These are phyloP conservation scores for Crenuchus spilurus DNA, from an alignment of 2,797 vertebrate genomes.

Conservation along the genomic window DNA sequence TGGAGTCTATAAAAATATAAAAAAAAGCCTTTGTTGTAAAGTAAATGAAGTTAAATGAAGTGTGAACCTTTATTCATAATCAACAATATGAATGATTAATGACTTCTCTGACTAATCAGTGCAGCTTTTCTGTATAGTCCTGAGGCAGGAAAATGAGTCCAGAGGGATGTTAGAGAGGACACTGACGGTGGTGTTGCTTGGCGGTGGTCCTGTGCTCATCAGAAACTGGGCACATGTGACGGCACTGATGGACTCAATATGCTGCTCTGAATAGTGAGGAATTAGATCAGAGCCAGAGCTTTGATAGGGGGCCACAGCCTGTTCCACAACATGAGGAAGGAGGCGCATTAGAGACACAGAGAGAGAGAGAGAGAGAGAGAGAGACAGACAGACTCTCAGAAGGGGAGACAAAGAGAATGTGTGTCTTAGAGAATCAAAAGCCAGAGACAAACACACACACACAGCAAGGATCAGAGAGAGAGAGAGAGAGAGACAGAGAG, in stretches of 20 bases:
- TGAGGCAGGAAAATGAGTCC: too few species aligned
- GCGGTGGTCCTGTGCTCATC: conserved; percentile 13
- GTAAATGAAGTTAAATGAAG: too few species aligned
- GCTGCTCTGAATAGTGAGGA: conserved; percentile 37
- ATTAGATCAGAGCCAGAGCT: conserved; percentile 37
- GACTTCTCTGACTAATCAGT: too few species aligned
- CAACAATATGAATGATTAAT: too few species aligned
- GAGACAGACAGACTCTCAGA: neutral
- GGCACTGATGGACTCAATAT: conserved; percentile 60
- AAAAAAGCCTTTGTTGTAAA: too few species aligned
- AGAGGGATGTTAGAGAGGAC: neutral
- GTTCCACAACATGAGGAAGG: conserved; percentile 26
- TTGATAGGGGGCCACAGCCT: conserved; percentile 37
- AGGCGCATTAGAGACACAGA: neutral
- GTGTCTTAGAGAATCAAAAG: neutral
- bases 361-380: neutral
- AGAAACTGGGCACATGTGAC: conserved; percentile 36
- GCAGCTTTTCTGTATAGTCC: too few species aligned
- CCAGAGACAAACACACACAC: too few species aligned
- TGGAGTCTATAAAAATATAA: too few species aligned
- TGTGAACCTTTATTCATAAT: too few species aligned
- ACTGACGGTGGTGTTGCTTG: conserved; percentile 15
- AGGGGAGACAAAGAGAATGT: neutral
- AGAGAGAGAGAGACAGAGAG: neutral
- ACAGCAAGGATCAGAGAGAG: conserved; percentile 7